These are phyloP conservation scores for Fopius arisanus DNA, from an alignment of 1,140 invertebrate species.

Conservation along the genomic window DNA sequence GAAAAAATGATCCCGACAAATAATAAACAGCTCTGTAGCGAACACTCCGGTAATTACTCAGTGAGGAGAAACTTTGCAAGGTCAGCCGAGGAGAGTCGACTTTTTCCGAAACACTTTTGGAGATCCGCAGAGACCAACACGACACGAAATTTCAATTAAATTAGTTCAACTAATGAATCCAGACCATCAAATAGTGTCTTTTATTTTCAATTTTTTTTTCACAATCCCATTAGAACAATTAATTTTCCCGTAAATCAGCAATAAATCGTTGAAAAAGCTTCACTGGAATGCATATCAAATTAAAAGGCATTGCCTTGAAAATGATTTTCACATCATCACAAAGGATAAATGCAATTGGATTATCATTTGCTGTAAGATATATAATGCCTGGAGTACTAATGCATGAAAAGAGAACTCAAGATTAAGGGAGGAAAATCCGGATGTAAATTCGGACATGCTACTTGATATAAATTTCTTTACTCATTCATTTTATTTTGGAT, in stretches of 20 bases:
- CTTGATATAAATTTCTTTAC: background rate
- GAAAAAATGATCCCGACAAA: background rate
- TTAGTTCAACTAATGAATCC: constrained; percentile 13
- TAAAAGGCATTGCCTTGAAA: background rate
- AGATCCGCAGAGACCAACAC: too few relatives aligned
- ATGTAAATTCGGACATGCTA: background rate
- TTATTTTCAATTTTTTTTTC: too few relatives aligned
- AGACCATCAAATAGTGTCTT: background rate
- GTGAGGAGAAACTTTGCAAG: constrained; percentile 4
- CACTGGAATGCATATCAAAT: background rate
- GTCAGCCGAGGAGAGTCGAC: constrained; percentile 20
- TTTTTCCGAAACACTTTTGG: constrained; percentile 20
- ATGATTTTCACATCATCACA: background rate
- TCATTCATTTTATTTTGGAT: background rate
- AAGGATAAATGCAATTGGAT: background rate
- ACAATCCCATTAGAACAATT: too few relatives aligned
- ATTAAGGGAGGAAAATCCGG: background rate
- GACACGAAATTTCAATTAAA: constrained; percentile 12
- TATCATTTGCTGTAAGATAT: background rate
- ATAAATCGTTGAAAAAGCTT: background rate
- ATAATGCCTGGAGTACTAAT: background rate
- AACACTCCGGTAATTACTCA: constrained; percentile 17
- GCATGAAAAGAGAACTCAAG: background rate
- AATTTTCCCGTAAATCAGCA: background rate
- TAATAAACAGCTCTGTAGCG: background rate